A percentile compares a stretch with the other conserved stretches of the same genome.
Evolutionary conservation across 2,113 vertebrate genomes (phyloP).

Genomic region (Apeltes quadracus): DNA sequence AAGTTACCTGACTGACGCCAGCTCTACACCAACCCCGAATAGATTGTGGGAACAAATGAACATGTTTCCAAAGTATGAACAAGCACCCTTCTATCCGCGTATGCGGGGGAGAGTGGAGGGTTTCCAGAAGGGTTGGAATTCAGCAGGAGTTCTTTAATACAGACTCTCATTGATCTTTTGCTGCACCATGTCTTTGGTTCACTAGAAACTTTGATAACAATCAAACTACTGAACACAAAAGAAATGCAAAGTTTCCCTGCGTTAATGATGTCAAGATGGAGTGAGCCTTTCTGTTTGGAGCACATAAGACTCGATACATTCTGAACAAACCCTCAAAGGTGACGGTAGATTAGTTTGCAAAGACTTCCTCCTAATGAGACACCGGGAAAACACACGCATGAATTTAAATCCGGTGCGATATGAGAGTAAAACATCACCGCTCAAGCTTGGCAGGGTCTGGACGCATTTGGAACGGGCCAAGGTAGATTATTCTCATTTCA

Average conservation of each 20-base stretch:
- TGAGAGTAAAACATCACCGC: conserved; percentile 7
- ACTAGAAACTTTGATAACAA: conserved; percentile 52
- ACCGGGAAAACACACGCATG: conserved; percentile 8
- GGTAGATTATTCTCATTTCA: conserved; percentile 13
- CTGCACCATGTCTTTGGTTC: conserved; percentile 28
- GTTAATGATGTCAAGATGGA: conserved; percentile 36
- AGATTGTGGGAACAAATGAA: conserved; percentile 11
- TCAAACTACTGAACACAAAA: conserved; percentile 31
- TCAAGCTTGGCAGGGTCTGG: conserved; percentile 8
- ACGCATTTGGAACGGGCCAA: neutral
- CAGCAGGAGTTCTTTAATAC: conserved; percentile 43
- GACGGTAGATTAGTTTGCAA: conserved; percentile 27
- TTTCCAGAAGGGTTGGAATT: conserved; percentile 49
- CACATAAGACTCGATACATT: conserved; percentile 26
- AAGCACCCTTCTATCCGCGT: conserved; percentile 10
- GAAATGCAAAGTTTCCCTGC: conserved; percentile 19
- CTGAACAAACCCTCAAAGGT: conserved; percentile 21
- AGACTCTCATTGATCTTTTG: conserved; percentile 53
- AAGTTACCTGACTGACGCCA: conserved; percentile 37
- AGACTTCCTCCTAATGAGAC: conserved; percentile 47
- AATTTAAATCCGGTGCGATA: neutral
- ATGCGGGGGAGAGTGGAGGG: neutral
- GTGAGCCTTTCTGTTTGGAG: conserved; percentile 21
- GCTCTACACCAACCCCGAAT: conserved; percentile 19
- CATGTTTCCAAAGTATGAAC: conserved; percentile 15